phyloP scores from a whole-genome alignment of 2,888 invertebrate species.

The Cartodere bifasciata region DNA sequence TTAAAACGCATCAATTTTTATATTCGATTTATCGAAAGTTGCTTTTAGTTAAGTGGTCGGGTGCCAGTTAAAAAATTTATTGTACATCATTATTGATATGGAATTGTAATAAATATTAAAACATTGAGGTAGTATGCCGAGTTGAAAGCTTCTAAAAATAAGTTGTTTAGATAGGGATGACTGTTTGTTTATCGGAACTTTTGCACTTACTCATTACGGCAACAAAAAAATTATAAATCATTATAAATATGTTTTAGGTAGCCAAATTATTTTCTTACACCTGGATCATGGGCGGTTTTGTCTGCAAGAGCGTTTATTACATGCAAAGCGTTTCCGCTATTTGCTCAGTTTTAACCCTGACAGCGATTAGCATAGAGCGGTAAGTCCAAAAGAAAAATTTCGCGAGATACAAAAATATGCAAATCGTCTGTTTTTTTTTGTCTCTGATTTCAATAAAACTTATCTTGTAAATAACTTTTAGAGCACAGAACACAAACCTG shows the following conservation, averaged over 20 bases:
- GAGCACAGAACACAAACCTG: no score
- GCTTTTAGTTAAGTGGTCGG: no score
- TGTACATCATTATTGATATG: no score
- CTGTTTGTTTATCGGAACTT: background rate
- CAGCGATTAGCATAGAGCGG: constrained; percentile 62
- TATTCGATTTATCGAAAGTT: no score
- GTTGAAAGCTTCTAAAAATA: no score
- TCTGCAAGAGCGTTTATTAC: constrained; percentile 58
- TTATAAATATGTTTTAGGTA: constrained; percentile 45
- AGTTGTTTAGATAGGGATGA: constrained; percentile 4
- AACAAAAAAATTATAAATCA: constrained; percentile 12
- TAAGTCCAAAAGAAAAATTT: no score
- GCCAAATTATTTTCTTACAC: constrained; percentile 54
- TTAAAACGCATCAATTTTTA: no score
- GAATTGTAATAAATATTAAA: no score
- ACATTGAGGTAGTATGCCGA: no score
- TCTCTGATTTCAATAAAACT: no score
- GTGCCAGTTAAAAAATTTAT: no score
- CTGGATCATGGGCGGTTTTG: constrained; percentile 52
- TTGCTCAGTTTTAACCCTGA: constrained; percentile 58
- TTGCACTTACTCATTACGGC: background rate
- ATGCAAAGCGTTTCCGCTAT: constrained; percentile 59
- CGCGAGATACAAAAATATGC: no score
- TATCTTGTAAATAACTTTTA: constrained; percentile 16
- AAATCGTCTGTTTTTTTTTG: constrained; percentile 1